Evolutionary conservation across 2,113 vertebrate species (phyloP).

Genomic region (Pyrgilauda ruficollis): DNA sequence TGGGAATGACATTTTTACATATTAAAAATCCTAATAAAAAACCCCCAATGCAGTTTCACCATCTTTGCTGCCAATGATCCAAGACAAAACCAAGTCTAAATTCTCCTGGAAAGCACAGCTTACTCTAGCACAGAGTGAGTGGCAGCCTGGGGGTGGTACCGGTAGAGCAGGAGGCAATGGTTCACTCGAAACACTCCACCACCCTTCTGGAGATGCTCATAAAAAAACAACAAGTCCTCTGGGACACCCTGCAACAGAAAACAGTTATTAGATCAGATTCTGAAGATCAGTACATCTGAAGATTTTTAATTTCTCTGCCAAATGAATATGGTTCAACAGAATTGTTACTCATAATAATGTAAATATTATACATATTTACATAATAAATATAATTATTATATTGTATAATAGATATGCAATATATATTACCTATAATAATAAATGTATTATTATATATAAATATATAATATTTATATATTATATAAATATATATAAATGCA

Average conservation of each 20-base stretch:
- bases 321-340: background rate
- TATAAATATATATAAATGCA: background rate
- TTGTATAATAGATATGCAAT: no score
- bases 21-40: background rate
- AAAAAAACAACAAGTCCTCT: constrained; percentile 94
- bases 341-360: background rate
- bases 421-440: no score
- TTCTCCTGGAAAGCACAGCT: constrained; percentile 22
- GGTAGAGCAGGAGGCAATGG: constrained; percentile 84
- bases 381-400: no score
- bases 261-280: background rate
- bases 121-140: constrained; percentile 88
- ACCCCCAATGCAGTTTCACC: background rate
- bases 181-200: constrained; percentile 80
- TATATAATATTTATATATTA: no score
- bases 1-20: background rate
- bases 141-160: constrained; percentile 84
- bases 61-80: background rate
- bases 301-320: background rate
- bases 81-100: background rate
- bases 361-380: no score
- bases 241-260: constrained; percentile 84
- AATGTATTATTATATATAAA: no score
- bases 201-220: constrained; percentile 83
- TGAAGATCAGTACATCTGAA: no score